Evolutionary conservation across 1,140 invertebrate genomes (phyloP).

Genomic region (Ridgeia piscesae): DNA sequence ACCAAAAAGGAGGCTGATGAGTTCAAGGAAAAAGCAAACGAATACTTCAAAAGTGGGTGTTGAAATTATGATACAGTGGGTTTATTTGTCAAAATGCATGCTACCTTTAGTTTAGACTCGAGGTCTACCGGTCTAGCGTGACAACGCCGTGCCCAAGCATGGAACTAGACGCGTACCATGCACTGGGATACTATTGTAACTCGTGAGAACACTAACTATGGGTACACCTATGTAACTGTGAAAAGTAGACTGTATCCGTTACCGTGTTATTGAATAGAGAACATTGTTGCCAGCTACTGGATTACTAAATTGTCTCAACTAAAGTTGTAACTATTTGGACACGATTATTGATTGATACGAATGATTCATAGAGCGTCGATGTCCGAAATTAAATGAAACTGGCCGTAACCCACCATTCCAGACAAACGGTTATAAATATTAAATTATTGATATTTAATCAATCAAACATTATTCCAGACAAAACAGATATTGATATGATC

Average conservation of each 20-base stretch:
- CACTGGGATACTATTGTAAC: neutral
- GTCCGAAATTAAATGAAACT: too few species aligned
- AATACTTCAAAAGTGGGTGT: conserved; percentile 79
- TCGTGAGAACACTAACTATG: neutral
- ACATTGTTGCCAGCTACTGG: neutral
- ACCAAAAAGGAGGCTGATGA: conserved; percentile 67
- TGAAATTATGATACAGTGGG: conserved; percentile 13
- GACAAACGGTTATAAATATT: too few species aligned
- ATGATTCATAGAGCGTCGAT: too few species aligned
- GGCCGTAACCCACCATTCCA: too few species aligned
- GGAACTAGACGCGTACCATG: neutral
- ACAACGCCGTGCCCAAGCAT: neutral
- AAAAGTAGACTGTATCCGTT: neutral
- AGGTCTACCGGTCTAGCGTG: neutral
- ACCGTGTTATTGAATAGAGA: neutral
- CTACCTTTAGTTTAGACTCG: neutral
- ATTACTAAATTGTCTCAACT: too few species aligned
- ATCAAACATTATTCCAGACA: too few species aligned
- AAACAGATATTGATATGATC: too few species aligned
- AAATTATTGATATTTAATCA: too few species aligned
- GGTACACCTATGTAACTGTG: neutral
- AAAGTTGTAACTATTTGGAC: neutral
- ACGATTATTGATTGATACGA: too few species aligned
- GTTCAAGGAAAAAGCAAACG: conserved; percentile 81
- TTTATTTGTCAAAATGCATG: neutral